Evolutionary conservation across 2,113 vertebrate genomes (phyloP).

Genomic region (Echinops telfairi): DNA sequence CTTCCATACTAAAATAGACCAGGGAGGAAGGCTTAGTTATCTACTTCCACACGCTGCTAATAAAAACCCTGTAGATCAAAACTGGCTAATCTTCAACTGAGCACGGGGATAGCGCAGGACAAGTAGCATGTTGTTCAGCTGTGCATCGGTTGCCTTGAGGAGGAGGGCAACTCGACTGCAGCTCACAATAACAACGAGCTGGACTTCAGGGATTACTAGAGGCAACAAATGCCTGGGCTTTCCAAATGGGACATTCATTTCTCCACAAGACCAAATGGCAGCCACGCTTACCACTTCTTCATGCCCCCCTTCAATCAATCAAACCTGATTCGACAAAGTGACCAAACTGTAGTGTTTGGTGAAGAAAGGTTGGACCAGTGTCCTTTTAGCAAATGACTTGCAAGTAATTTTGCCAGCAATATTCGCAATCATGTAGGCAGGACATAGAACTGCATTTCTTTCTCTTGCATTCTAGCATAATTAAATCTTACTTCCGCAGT

Average conservation of each 20-base stretch:
- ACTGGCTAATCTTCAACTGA: background rate
- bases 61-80: background rate
- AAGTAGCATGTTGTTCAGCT: background rate
- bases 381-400: constrained; percentile 1
- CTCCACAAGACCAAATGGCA: constrained; percentile 70
- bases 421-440: background rate
- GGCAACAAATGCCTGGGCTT: constrained; percentile 34
- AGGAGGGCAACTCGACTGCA: background rate
- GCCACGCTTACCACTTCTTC: constrained; percentile 48
- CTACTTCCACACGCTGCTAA: background rate
- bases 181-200: background rate
- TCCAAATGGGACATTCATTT: constrained; percentile 55
- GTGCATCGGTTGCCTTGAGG: background rate
- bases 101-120: background rate
- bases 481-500: background rate
- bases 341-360: constrained; percentile 13
- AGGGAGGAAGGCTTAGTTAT: background rate
- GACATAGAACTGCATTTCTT: background rate
- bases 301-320: constrained; percentile 29
- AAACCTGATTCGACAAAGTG: constrained; percentile 53
- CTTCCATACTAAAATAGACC: background rate
- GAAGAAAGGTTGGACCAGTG: constrained; percentile 11
- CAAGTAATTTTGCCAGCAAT: constrained; percentile 1
- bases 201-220: constrained; percentile 28
- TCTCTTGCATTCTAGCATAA: background rate